phyloP scores from a whole-genome alignment of 2,797 vertebrate species.

The Pseudochaenichthys georgianus region DNA sequence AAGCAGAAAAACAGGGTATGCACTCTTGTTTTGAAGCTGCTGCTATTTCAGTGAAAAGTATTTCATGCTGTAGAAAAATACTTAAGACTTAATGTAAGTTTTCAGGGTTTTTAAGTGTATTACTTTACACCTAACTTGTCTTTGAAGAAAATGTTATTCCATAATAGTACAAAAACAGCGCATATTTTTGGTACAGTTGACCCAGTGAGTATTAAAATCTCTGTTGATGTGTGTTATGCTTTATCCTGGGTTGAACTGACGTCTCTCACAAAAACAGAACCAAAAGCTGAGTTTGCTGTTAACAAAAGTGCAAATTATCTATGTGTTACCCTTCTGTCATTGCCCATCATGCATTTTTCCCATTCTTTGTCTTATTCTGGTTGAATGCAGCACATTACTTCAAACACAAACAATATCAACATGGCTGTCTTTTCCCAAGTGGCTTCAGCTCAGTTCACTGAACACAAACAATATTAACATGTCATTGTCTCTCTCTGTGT shows the following conservation, averaged over 20 bases:
- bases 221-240: slow-evolving; percentile 17
- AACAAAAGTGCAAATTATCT: slow-evolving; percentile 31
- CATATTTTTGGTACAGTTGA: slow-evolving; percentile 18
- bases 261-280: slow-evolving; percentile 31
- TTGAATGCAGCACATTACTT: slow-evolving; percentile 32
- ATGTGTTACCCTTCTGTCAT: slow-evolving; percentile 19
- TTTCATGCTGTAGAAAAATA: slow-evolving; percentile 15
- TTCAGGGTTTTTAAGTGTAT: background rate
- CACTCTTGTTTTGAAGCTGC: background rate
- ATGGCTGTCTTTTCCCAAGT: slow-evolving; percentile 42
- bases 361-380: slow-evolving; percentile 28
- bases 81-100: background rate
- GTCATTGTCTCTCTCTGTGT: slow-evolving; percentile 34
- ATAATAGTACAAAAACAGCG: background rate
- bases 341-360: slow-evolving; percentile 33
- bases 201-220: slow-evolving; percentile 2
- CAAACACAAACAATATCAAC: slow-evolving; percentile 49
- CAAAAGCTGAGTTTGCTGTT: slow-evolving; percentile 20
- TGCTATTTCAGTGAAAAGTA: background rate
- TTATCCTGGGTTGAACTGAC: slow-evolving; percentile 10
- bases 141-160: slow-evolving; percentile 19
- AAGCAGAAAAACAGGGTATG: background rate
- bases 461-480: slow-evolving; percentile 59
- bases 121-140: background rate
- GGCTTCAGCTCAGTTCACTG: slow-evolving; percentile 6